Conservation (phyloP, 2,113 vertebrate species). For the Hippocampus abdominalis region DNA sequence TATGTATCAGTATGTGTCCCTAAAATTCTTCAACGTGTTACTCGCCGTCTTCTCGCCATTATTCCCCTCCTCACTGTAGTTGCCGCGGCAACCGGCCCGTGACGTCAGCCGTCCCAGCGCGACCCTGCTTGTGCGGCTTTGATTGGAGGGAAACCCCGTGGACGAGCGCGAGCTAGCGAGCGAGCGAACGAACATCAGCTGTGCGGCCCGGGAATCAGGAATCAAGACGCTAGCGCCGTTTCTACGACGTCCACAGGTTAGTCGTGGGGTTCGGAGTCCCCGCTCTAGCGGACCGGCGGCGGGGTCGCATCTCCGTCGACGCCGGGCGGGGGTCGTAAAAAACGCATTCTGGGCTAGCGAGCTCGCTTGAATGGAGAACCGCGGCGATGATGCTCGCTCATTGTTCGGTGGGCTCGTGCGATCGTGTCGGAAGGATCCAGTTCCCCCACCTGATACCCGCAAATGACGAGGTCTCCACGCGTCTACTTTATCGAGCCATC, state of each 20-base stretch:
- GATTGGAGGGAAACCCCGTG: constrained; percentile 95
- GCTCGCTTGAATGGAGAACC: not conserved
- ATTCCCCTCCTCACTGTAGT: constrained; percentile 49
- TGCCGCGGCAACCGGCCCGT: constrained; percentile 78
- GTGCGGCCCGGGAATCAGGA: constrained; percentile 71
- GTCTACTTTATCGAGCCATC: rapidly evolving
- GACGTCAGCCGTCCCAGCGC: constrained; percentile 82
- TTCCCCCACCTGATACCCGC: not conserved
- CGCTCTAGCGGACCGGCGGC: not conserved
- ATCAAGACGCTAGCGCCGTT: constrained; percentile 43
- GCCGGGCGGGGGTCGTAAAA: not conserved
- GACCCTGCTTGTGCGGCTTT: constrained; percentile 68
- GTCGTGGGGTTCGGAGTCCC: not conserved
- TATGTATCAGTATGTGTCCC: too few relatives aligned
- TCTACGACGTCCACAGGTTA: constrained; percentile 61
- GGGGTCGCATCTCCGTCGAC: not conserved
- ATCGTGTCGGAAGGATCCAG: constrained; percentile 4
- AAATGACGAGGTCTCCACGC: not conserved
- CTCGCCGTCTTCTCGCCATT: not conserved
- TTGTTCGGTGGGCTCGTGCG: constrained; percentile 49
- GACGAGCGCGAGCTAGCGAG: constrained; percentile 71
- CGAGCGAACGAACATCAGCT: constrained; percentile 66
- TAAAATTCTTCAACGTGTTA: not conserved
- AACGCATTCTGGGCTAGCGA: not conserved
- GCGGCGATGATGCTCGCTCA: constrained; percentile 49